phyloP scores from a whole-genome alignment of 2,797 vertebrate genomes.

The Apogon hyalosoma region DNA sequence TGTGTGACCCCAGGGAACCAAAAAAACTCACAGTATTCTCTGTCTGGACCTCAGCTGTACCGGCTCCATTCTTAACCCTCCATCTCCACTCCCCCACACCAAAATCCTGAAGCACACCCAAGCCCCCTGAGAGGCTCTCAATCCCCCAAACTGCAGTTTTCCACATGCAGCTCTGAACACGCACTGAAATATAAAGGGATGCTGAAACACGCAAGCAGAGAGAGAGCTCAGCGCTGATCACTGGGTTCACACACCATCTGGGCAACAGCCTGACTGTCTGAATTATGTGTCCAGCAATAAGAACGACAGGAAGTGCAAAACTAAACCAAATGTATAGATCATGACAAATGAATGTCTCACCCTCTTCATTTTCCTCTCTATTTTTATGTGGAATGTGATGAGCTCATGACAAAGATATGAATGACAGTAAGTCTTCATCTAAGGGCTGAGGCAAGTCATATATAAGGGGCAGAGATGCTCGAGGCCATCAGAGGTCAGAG shows the following conservation, averaged over 20 bases:
- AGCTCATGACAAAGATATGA: conserved; percentile 65
- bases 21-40: conserved; percentile 50
- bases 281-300: conserved; percentile 49
- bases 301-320: conserved; percentile 50
- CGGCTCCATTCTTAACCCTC: conserved; percentile 48
- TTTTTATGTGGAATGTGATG: conserved; percentile 68
- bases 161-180: conserved; percentile 63
- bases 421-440: conserved; percentile 15
- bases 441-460: conserved; percentile 30
- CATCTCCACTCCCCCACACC: not conserved
- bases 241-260: conserved; percentile 76
- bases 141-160: conserved; percentile 67
- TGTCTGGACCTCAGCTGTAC: conserved; percentile 52
- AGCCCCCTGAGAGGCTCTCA: conserved; percentile 50
- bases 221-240: conserved; percentile 51
- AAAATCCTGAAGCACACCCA: conserved; percentile 47
- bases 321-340: conserved; percentile 66
- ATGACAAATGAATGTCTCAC: conserved; percentile 59
- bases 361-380: conserved; percentile 22
- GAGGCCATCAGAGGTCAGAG: not conserved
- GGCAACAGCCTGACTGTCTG: conserved; percentile 61
- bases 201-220: conserved; percentile 64
- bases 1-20: conserved; percentile 47
- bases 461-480: not conserved
- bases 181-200: conserved; percentile 55